These are phyloP conservation scores for Drosophila fulvimacula DNA, from an alignment of 2,888 invertebrate genomes.

Conservation along the genomic window DNA sequence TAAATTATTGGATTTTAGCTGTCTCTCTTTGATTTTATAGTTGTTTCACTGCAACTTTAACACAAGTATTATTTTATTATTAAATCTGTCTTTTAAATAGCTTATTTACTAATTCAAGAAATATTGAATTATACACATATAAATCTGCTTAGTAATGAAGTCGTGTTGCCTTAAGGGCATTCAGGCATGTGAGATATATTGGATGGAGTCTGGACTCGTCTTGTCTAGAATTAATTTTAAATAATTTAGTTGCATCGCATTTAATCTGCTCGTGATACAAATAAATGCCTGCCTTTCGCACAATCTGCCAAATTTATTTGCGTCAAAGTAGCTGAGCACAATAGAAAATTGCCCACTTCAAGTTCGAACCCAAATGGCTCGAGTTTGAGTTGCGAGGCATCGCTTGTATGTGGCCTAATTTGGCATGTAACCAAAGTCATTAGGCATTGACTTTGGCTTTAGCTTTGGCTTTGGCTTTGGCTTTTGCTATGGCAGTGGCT, in stretches of 20 bases:
- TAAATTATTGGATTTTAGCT: not conserved
- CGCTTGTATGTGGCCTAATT: constrained; percentile 66
- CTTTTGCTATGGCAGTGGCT: constrained; percentile 43
- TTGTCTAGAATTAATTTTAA: constrained; percentile 1
- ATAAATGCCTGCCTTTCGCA: constrained; percentile 2
- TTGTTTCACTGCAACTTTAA: no score
- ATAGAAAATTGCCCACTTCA: constrained; percentile 34
- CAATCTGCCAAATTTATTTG: constrained; percentile 14
- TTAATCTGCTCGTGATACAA: constrained; percentile 37
- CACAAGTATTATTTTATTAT: no score
- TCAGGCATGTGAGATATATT: not conserved
- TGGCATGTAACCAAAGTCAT: constrained; percentile 68
- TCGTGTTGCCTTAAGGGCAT: not conserved
- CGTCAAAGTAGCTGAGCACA: constrained; percentile 21
- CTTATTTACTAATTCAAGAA: not conserved
- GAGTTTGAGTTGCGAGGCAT: constrained; percentile 27
- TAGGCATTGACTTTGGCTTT: constrained; percentile 58
- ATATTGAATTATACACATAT: not conserved
- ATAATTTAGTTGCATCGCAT: constrained; percentile 12
- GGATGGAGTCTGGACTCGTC: not conserved
- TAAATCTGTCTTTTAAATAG: not conserved
- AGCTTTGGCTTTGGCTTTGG: constrained; percentile 41
- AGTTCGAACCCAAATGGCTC: constrained; percentile 33
- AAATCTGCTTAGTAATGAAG: not conserved
- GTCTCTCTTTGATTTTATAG: not conserved